A percentile compares a stretch with the other conserved stretches of the same genome.
phyloP scores from a whole-genome alignment of 1,140 invertebrate genomes.

The Antheraea mylitta region DNA sequence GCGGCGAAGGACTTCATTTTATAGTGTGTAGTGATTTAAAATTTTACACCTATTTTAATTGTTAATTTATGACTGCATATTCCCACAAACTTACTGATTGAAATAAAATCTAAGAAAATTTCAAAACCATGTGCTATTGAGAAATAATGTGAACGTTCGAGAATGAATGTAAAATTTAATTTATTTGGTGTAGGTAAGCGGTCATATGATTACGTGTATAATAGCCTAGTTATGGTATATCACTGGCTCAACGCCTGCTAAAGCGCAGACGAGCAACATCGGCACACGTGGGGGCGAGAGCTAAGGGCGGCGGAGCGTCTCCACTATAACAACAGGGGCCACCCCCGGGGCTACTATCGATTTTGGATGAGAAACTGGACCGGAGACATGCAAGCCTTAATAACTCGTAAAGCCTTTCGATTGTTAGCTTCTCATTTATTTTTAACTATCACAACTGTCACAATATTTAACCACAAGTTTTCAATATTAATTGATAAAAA shows the following conservation, averaged over 20 bases:
- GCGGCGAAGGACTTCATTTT: too few species aligned
- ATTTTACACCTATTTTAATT: too few species aligned
- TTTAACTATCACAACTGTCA: not conserved
- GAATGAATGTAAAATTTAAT: not conserved
- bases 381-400: constrained; percentile 72
- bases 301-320: constrained; percentile 50
- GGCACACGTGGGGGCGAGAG: constrained; percentile 66
- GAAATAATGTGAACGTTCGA: too few species aligned
- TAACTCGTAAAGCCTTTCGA: constrained; percentile 39
- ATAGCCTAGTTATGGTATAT: not conserved
- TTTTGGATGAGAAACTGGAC: constrained; percentile 72
- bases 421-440: not conserved
- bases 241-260: constrained; percentile 31
- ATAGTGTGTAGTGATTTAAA: too few species aligned
- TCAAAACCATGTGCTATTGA: too few species aligned
- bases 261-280: constrained; percentile 61
- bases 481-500: too few species aligned
- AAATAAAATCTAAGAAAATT: too few species aligned
- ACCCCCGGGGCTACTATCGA: constrained; percentile 57
- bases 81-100: too few species aligned
- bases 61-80: too few species aligned
- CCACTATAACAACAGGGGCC: constrained; percentile 51
- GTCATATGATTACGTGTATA: not conserved
- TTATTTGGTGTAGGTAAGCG: not conserved
- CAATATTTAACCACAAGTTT: too few species aligned